Conservation (phyloP, 2,797 vertebrate genomes). For the Centropyge bicolor region DNA sequence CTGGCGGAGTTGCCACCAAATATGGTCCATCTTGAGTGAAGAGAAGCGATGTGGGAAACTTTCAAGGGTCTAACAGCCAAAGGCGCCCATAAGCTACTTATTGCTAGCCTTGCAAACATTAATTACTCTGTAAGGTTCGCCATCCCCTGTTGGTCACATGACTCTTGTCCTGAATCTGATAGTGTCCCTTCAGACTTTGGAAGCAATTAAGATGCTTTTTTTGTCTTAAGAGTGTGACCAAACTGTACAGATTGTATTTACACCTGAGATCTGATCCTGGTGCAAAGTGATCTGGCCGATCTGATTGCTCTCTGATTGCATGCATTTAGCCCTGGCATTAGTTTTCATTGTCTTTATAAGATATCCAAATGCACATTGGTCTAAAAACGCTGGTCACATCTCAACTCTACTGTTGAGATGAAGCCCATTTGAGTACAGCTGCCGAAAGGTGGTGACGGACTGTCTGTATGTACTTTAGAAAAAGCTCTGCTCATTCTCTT, state of each 20-base stretch:
- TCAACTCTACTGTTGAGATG: too few species aligned
- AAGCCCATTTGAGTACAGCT: not conserved
- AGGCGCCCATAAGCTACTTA: not conserved
- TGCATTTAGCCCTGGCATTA: not conserved
- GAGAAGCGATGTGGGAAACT: not conserved
- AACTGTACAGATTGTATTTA: not conserved
- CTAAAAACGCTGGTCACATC: conserved; percentile 1
- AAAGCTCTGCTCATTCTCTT: not conserved
- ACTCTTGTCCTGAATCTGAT: not conserved
- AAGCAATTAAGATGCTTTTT: too few species aligned
- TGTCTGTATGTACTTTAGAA: not conserved
- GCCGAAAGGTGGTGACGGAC: not conserved
- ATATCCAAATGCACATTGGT: not conserved
- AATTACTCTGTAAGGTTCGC: not conserved
- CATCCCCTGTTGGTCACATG: not conserved
- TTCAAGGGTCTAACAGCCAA: not conserved
- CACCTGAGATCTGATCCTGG: not conserved
- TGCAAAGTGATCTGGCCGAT: not conserved
- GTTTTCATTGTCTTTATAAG: not conserved
- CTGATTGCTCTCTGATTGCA: not conserved
- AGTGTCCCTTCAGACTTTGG: too few species aligned
- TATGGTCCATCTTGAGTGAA: not conserved
- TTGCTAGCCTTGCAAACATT: not conserved
- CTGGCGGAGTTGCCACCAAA: not conserved
- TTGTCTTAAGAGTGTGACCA: not conserved